Base-by-base conservation (phyloP, 92 coral and sea anemone species). In the Bergia sp. region DNA sequence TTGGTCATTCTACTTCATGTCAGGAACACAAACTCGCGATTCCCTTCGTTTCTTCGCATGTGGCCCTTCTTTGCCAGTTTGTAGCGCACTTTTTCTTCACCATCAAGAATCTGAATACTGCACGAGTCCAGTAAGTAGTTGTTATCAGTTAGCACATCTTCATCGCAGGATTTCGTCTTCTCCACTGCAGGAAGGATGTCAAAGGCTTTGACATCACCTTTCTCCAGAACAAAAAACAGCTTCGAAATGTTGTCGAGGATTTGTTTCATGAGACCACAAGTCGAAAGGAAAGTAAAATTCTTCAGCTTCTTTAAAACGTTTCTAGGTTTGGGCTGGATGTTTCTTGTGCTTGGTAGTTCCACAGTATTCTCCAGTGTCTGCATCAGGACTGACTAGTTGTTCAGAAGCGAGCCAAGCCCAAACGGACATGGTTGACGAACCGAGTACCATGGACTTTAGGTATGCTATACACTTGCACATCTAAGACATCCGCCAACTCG, bases 391-490 rank as follows among this genome's bases (percentile, higher is more conserved):
- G 92, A 86, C 92, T 89, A 85, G 55, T 81, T 89, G 66, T 77
- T 86, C 42, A 89, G 91, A 18, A 64, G 23, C 84, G 75, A 49
- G 76, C 82, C 77, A 89, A 89, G 37, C 91, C 91, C 45, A 71
- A 79, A 53, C 67, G 91, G 82, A 79, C 86, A 82, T 89, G 91
- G 40, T 89, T 89, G n/a, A 74, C 88, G 53, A 89, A 89, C 20
- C 85, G 89, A 44, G 91, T 89, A 61, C 88, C 88, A 82, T 89
- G 91, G 38, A 89, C 86, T 81, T 89, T 84, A 11, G 91, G 85
- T 71, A 81, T 50, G 42, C 36, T 86, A 81, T 89, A 89, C 43
- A 82, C 80, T 45, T 89, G 71, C 23, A 89, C 86, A 82, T 76
- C 91, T 53, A 83, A 55, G 65, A 37, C 45, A 36, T 18, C 20